phyloP scores from a whole-genome alignment of 2,888 invertebrate species.

The Heteropelma amictum region DNA sequence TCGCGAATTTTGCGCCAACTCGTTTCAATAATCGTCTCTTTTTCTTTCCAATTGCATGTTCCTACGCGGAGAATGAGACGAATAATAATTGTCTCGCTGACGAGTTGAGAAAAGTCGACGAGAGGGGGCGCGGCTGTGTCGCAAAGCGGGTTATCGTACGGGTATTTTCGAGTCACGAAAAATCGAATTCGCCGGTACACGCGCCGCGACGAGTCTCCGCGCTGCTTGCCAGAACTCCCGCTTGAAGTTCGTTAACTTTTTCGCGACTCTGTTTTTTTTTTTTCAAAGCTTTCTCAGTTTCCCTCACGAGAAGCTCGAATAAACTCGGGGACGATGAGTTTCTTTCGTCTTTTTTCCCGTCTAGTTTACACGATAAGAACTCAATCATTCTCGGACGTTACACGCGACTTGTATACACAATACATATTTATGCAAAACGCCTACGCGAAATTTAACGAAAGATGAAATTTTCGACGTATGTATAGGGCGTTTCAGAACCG shows the following conservation, averaged over 20 bases:
- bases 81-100: too few species aligned
- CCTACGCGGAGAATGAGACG: too few species aligned
- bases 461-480: slow-evolving; percentile 3
- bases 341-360: background rate
- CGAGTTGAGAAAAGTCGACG: too few species aligned
- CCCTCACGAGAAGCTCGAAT: slow-evolving; percentile 9
- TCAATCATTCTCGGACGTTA: slow-evolving; percentile 2
- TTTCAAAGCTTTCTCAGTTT: slow-evolving; percentile 1
- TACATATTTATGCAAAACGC: background rate
- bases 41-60: too few species aligned
- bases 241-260: slow-evolving; percentile 23
- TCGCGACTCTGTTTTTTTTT: too few species aligned
- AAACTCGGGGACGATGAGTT: background rate
- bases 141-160: too few species aligned
- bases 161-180: background rate
- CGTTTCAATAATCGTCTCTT: background rate
- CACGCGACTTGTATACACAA: background rate
- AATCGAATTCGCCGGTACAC: slow-evolving; percentile 12
- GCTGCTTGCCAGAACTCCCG: too few species aligned
- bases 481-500: background rate
- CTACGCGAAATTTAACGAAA: too few species aligned
- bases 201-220: too few species aligned
- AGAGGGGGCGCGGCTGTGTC: too few species aligned
- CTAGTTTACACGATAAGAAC: slow-evolving; percentile 11
- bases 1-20: background rate